Evolutionary conservation across 2,113 vertebrate genomes (phyloP).

Genomic region (Paraplagusia blochii): DNA sequence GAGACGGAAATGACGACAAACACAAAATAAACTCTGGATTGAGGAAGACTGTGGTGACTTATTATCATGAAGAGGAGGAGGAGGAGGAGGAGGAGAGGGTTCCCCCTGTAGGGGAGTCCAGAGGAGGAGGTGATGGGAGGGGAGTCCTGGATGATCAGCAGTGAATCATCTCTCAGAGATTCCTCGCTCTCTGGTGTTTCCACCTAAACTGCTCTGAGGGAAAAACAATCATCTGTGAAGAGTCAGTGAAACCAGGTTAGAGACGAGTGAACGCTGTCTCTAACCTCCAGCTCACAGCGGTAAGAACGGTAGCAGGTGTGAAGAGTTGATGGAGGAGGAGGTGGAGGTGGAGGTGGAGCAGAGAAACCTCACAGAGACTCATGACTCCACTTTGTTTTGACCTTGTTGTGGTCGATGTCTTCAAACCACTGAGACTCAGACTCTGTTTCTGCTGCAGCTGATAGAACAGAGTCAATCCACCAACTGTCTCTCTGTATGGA

Average conservation of each 20-base stretch:
- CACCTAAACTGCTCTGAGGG: conserved; percentile 34
- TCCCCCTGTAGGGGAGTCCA: conserved; percentile 55
- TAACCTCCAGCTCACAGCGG: conserved; percentile 30
- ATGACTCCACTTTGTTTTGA: conserved; percentile 70
- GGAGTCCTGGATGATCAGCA: too few relatives aligned
- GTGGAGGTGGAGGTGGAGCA: conserved; percentile 32
- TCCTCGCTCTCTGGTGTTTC: conserved; percentile 70
- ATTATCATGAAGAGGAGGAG: too few relatives aligned
- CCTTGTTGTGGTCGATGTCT: conserved; percentile 72
- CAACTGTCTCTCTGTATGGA: too few relatives aligned
- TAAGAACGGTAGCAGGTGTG: conserved; percentile 54
- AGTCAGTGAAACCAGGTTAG: too few relatives aligned
- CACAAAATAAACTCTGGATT: too few relatives aligned
- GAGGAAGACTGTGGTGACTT: too few relatives aligned
- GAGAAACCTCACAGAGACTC: conserved; percentile 70
- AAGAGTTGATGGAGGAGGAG: conserved; percentile 45
- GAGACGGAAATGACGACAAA: too few relatives aligned
- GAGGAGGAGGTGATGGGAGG: conserved; percentile 38
- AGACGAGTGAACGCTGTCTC: neutral
- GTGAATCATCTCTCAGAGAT: conserved; percentile 65
- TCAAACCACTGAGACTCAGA: conserved; percentile 50
- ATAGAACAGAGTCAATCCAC: too few relatives aligned
- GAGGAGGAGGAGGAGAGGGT: conserved; percentile 32
- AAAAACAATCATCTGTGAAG: neutral
- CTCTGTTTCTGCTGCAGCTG: conserved; percentile 2